These are phyloP conservation scores for Molorchus minor DNA, from an alignment of 2,888 invertebrate genomes.

Conservation along the genomic window DNA sequence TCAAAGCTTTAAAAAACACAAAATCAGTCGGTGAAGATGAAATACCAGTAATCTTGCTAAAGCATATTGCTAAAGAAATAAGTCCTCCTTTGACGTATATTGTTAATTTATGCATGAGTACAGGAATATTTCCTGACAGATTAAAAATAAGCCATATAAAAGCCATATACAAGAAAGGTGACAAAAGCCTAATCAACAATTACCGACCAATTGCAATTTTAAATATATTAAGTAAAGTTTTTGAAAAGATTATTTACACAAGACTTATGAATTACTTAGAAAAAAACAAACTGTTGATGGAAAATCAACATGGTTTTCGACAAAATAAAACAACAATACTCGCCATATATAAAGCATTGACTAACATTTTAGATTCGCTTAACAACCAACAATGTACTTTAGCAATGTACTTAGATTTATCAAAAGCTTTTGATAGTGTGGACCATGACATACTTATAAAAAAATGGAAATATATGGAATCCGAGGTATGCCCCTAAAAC, in stretches of 20 bases:
- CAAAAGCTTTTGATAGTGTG: not conserved
- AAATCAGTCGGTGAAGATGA: slow-evolving; percentile 25
- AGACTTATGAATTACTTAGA: not conserved
- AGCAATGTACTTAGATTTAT: not conserved
- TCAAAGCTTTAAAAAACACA: slow-evolving; percentile 21
- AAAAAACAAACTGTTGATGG: not conserved
- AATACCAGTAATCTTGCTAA: slow-evolving; percentile 20
- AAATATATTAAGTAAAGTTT: not conserved
- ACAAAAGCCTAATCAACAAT: not conserved
- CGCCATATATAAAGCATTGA: not conserved
- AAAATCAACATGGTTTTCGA: not conserved
- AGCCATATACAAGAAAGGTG: not conserved
- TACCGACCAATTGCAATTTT: not conserved
- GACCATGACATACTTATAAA: not conserved
- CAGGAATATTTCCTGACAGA: slow-evolving; percentile 19
- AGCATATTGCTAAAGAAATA: slow-evolving; percentile 7
- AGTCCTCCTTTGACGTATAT: slow-evolving; percentile 12
- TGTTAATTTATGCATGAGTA: slow-evolving; percentile 14
- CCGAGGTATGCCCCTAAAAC: not conserved
- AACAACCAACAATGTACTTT: not conserved
- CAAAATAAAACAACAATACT: not conserved
- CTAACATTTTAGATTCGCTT: not conserved
- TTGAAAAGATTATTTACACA: not conserved
- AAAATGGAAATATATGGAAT: not conserved
- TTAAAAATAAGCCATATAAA: slow-evolving; percentile 9